Base-by-base conservation (phyloP, 2,113 vertebrate genomes). In the Sebastes fasciatus region DNA sequence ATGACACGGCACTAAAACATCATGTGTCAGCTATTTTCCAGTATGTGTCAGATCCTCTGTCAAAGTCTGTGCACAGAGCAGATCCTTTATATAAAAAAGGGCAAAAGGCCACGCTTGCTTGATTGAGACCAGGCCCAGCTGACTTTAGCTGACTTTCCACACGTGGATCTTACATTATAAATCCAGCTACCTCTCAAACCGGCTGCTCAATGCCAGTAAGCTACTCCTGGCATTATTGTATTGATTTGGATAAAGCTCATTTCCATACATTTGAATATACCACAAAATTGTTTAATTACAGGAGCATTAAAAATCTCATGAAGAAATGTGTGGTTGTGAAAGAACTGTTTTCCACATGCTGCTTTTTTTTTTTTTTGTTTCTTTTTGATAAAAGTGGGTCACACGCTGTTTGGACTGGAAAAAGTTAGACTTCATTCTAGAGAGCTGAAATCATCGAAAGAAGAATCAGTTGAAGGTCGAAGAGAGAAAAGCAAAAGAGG, bases 371-470 rank as follows among this genome's bases (percentile, higher is more conserved):
- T 75, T 83, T 82, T 86, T 82, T 67, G 45, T 72, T 82, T 87
- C 52, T 90, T 76, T 80, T 76, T 79, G 69, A 85, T 86, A 79
- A 88, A 94, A 94, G 87, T 94, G 93, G 93, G 93, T 94, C 94
- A 94, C 94, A 93, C 45, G 67, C 88, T 83, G 80, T 83, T 92
- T 81, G 84, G 90, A 82, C 88, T 94, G 94, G 94, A 95, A 95
- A 94, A 94, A 88, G 85, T 95, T 93, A 92, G 87, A 72, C 89
- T 82, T 91, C 88, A 91, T 94, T 91, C 90, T 92, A 60, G 67
- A 82, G 77, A 83, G 91, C 92, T 95, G 93, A 94, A 94, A 93
- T 95, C 94, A 95, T 90, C 69, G 54, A 49, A 74, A 79, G 64
- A 89, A 75, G 70, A 86, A 86, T 61, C 58, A 63, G 73, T 51